A percentile compares a stretch with the other conserved stretches of the same genome.
phyloP scores from a whole-genome alignment of 64 coral and sea anemone species.

The Pachyseris speciosa region DNA sequence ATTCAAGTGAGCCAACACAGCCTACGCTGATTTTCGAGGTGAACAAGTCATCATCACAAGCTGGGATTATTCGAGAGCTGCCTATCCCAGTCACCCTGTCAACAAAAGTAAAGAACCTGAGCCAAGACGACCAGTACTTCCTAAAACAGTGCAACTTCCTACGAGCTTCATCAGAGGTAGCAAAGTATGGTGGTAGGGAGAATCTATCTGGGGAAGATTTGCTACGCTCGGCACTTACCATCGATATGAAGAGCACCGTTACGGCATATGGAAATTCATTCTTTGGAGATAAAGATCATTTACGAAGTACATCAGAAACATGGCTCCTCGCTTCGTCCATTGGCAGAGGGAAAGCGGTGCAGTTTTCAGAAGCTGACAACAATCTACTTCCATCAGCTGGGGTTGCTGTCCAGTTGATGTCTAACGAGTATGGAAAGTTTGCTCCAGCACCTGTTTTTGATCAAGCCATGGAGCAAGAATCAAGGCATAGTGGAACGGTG shows the following conservation, averaged over 20 bases:
- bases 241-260: background rate
- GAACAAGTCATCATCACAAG: conserved; percentile 26
- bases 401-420: conserved; percentile 46
- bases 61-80: background rate
- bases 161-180: conserved; percentile 55
- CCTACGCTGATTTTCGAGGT: conserved; percentile 66
- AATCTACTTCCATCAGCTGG: conserved; percentile 73
- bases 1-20: conserved; percentile 6
- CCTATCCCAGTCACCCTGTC: conserved; percentile 52
- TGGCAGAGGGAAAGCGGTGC: conserved; percentile 39
- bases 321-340: conserved; percentile 78
- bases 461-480: background rate
- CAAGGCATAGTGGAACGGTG: conserved; percentile 22
- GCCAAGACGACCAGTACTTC: conserved; percentile 52
- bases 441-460: conserved; percentile 46
- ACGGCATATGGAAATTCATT: background rate
- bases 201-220: background rate
- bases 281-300: background rate
- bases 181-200: background rate
- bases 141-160: conserved; percentile 76
- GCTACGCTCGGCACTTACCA: background rate
- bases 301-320: background rate
- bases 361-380: conserved; percentile 36
- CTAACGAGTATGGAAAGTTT: background rate
- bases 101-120: background rate